phyloP scores from a whole-genome alignment of 2,888 invertebrate species.

The Aquatica leii region DNA sequence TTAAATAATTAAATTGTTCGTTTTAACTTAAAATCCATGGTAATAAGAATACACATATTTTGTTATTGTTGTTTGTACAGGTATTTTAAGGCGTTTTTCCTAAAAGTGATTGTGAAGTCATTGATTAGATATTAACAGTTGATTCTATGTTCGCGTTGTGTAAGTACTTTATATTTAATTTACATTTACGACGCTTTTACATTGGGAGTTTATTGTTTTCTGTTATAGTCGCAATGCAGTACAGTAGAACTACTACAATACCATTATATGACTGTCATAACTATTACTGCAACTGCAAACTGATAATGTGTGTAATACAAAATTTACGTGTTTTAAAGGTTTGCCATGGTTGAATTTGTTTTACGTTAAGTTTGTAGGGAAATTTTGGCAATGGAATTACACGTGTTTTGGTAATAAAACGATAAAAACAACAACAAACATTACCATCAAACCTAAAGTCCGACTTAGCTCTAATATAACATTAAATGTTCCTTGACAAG shows the following conservation, averaged over 20 bases:
- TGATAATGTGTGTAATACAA: constrained; percentile 22
- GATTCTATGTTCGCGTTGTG: constrained; percentile 36
- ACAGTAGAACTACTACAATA: constrained; percentile 27
- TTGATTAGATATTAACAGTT: constrained; percentile 45
- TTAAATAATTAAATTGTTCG: too few species aligned
- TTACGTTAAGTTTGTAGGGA: background rate
- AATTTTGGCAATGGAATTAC: constrained; percentile 23
- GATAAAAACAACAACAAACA: constrained; percentile 46
- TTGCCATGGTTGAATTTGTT: constrained; percentile 15
- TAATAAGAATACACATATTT: too few species aligned
- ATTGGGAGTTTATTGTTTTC: constrained; percentile 40
- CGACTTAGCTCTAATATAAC: constrained; percentile 37
- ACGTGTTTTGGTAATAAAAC: constrained; percentile 44
- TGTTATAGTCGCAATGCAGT: constrained; percentile 40
- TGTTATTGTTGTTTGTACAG: too few species aligned
- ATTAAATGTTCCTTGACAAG: constrained; percentile 38
- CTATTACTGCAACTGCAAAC: constrained; percentile 19
- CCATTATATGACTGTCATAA: constrained; percentile 21
- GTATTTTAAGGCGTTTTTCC: too few species aligned
- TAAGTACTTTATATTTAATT: constrained; percentile 45
- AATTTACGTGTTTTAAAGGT: background rate
- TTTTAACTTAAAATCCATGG: too few species aligned
- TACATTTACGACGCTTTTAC: constrained; percentile 41
- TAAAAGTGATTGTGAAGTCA: constrained; percentile 33
- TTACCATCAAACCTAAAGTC: constrained; percentile 43